Conservation (phyloP, 2,797 vertebrate genomes). For the Macrochelys suwanniensis region DNA sequence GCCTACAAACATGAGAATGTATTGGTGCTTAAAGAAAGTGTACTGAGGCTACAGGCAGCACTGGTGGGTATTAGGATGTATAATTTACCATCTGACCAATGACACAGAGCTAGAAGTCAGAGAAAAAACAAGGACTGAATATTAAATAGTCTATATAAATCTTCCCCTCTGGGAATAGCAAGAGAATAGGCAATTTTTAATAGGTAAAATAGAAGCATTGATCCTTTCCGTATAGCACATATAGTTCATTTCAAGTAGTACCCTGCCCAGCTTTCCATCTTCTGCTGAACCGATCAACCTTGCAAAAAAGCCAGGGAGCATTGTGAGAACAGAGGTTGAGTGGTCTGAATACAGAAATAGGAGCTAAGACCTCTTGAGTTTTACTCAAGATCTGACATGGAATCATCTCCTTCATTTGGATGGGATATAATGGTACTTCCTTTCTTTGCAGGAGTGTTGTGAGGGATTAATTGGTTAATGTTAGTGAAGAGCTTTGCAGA, state of each 20-base stretch:
- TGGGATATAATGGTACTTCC: not conserved
- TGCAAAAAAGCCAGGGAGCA: not conserved
- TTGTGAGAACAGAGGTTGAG: not conserved
- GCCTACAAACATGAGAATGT: too few species aligned
- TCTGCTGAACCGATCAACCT: not conserved
- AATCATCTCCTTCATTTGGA: not conserved
- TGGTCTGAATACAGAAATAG: not conserved
- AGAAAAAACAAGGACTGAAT: slow-evolving; percentile 4
- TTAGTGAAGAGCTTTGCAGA: too few species aligned
- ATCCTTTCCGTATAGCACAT: not conserved
- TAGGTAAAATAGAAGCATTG: not conserved
- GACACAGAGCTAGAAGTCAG: slow-evolving; percentile 19
- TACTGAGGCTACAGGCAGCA: slow-evolving; percentile 38
- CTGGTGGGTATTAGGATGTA: not conserved
- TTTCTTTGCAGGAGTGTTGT: not conserved
- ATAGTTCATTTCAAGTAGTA: not conserved
- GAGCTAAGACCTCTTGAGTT: not conserved
- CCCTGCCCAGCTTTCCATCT: not conserved
- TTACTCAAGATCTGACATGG: not conserved
- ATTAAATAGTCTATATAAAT: not conserved
- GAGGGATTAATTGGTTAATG: not conserved
- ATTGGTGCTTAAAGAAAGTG: slow-evolving; percentile 5
- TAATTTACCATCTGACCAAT: slow-evolving; percentile 47
- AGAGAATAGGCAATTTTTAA: not conserved
- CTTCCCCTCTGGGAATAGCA: fast-evolving